Conservation (phyloP, 2,797 vertebrate genomes). For the Acropternis orthonyx region DNA sequence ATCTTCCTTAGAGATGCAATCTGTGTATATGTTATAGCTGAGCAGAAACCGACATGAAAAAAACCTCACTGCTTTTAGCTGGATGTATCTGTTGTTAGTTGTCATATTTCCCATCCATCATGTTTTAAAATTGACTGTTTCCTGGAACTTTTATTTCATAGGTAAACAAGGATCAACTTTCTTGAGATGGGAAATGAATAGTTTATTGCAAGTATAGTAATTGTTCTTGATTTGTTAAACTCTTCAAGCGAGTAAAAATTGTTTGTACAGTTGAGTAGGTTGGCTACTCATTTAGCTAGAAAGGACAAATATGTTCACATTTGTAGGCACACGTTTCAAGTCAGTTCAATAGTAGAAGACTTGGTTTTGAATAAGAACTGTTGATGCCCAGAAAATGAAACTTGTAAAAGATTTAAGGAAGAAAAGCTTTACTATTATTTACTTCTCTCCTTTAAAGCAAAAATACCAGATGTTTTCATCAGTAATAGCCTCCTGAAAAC, state of each 20-base stretch:
- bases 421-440: background rate
- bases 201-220: background rate
- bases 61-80: background rate
- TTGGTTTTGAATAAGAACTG: background rate
- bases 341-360: background rate
- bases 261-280: background rate
- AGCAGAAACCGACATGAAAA: background rate
- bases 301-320: background rate
- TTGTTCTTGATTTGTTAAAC: background rate
- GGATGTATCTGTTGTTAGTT: background rate
- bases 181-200: background rate
- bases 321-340: background rate
- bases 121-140: background rate
- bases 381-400: background rate
- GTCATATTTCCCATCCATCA: background rate
- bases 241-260: rapidly evolving
- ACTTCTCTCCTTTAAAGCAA: background rate
- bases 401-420: background rate
- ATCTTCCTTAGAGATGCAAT: background rate
- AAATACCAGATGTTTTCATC: background rate
- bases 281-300: background rate
- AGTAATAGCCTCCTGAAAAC: background rate
- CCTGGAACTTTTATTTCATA: background rate
- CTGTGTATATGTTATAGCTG: background rate
- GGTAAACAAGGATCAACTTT: background rate